These are phyloP conservation scores for Hipparchia sbordonii DNA, from an alignment of 2,888 invertebrate genomes.

Conservation along the genomic window DNA sequence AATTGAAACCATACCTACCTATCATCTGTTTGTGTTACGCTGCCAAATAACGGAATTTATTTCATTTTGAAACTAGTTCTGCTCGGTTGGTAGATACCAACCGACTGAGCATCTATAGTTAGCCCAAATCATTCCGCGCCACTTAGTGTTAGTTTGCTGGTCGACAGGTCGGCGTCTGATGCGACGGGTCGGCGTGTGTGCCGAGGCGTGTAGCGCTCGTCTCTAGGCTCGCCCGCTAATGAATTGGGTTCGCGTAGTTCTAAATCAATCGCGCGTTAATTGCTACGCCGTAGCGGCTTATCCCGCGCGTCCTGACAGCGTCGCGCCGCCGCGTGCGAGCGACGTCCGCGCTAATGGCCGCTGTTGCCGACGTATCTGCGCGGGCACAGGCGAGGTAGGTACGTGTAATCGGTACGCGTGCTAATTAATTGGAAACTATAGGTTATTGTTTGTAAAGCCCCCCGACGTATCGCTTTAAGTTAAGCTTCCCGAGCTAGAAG, in stretches of 20 bases:
- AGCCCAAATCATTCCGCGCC: too few species aligned
- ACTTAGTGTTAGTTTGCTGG: too few species aligned
- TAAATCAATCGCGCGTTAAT: slow-evolving; percentile 19
- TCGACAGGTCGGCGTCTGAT: too few species aligned
- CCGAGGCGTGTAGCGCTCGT: neutral
- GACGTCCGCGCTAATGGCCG: neutral
- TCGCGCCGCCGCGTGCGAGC: neutral
- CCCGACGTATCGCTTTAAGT: neutral
- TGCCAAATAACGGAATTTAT: too few species aligned
- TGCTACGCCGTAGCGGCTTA: slow-evolving; percentile 21
- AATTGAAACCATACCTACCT: too few species aligned
- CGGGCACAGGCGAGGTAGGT: neutral
- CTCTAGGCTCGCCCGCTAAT: slow-evolving; percentile 7
- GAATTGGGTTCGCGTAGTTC: slow-evolving; percentile 10
- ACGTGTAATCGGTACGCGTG: neutral
- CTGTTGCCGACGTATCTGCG: neutral
- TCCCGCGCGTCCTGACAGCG: neutral
- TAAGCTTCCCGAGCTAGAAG: too few species aligned
- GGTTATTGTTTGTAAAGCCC: neutral
- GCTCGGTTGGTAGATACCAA: too few species aligned
- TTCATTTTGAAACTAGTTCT: too few species aligned
- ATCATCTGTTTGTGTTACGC: too few species aligned
- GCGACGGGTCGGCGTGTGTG: neutral
- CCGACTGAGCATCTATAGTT: too few species aligned
- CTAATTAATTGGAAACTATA: neutral